Percentiles rank a stretch among this genome's conserved stretches.
Conservation (phyloP, 2,113 vertebrate genomes). For the Tamias sibiricus region DNA sequence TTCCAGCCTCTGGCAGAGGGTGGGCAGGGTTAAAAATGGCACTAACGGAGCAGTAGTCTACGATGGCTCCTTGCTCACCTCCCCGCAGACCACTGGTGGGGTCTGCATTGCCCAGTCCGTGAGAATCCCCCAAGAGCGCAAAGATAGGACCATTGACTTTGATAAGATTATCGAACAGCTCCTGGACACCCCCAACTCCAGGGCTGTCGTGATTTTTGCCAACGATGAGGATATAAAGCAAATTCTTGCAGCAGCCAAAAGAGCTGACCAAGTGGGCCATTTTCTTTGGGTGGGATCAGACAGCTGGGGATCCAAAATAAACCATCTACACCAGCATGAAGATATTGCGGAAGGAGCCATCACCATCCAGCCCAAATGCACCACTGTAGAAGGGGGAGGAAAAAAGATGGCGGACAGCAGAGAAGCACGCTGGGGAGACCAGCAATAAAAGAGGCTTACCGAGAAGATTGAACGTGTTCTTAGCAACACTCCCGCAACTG, state of each 20-base stretch:
- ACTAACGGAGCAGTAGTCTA: too few species aligned
- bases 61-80: too few species aligned
- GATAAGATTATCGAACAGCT: constrained; percentile 95
- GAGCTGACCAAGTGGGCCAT: constrained; percentile 94
- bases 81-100: too few species aligned
- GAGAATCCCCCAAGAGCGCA: constrained; percentile 95
- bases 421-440: too few species aligned
- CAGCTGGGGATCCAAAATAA: constrained; percentile 97
- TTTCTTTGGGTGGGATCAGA: constrained; percentile 98
- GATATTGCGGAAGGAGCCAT: constrained; percentile 94
- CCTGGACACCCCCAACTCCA: constrained; percentile 93
- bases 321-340: constrained; percentile 92
- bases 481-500: too few species aligned
- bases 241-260: constrained; percentile 94
- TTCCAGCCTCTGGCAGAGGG: too few species aligned
- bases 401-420: too few species aligned
- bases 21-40: too few species aligned
- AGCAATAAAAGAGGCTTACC: too few species aligned
- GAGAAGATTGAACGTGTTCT: too few species aligned
- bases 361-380: constrained; percentile 96
- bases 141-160: constrained; percentile 91
- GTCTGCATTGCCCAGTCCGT: constrained; percentile 98
- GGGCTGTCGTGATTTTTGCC: constrained; percentile 95
- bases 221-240: constrained; percentile 97
- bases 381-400: constrained; percentile 93